These are phyloP conservation scores for Anarsia innoxiella DNA, from an alignment of 2,888 invertebrate species.

Conservation along the genomic window DNA sequence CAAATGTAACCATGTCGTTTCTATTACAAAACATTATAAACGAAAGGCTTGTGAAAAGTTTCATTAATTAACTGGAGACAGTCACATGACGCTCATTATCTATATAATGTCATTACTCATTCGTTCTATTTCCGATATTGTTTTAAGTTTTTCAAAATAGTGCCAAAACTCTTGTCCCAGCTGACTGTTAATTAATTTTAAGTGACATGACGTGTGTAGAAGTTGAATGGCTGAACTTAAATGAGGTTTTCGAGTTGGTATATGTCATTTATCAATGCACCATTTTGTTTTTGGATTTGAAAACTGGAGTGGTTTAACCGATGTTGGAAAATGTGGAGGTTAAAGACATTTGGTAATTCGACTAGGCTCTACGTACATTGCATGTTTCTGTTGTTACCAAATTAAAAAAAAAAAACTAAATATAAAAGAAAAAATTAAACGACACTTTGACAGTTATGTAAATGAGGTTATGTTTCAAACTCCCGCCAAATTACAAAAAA, in stretches of 20 bases:
- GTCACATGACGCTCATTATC: conserved; percentile 62
- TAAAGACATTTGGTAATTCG: no score
- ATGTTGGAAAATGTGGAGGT: no score
- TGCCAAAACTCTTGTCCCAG: conserved; percentile 56
- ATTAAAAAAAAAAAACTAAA: no score
- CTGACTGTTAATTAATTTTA: conserved; percentile 59
- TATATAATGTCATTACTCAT: conserved; percentile 58
- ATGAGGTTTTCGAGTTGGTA: conserved; percentile 41
- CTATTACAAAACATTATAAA: conserved; percentile 37
- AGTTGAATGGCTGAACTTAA: conserved; percentile 42
- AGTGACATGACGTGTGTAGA: conserved; percentile 47
- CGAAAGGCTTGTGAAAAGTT: conserved; percentile 34
- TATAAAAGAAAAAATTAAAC: no score
- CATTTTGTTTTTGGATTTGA: no score
- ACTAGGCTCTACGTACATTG: no score
- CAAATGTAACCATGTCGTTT: conserved; percentile 44
- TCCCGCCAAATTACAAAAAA: no score
- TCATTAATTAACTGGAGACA: conserved; percentile 64
- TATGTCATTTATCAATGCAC: no score
- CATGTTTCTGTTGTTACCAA: no score
- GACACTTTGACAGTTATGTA: no score
- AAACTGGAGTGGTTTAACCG: no score
- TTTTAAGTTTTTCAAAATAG: conserved; percentile 52
- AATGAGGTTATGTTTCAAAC: no score
- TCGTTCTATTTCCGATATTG: conserved; percentile 61